A percentile compares a stretch with the other conserved stretches of the same genome.
Evolutionary conservation across 1,140 invertebrate genomes (phyloP).

Genomic region (Bombus impatiens): DNA sequence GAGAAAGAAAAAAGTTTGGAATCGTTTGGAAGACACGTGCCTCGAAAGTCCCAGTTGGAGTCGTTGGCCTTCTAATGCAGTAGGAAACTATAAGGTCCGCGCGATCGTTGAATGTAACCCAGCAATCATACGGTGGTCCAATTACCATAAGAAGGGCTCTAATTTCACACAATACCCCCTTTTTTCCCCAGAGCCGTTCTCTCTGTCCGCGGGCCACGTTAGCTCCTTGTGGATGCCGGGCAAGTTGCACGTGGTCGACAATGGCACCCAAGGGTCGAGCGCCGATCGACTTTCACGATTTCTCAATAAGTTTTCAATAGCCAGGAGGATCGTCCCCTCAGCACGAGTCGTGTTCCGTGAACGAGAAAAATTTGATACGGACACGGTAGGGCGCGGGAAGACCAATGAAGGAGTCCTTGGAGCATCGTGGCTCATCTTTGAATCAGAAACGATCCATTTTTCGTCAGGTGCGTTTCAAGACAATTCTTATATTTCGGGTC

Average conservation of each 20-base stretch:
- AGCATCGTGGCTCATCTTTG: slow-evolving; percentile 1
- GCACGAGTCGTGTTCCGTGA: slow-evolving; percentile 15
- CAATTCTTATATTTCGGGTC: neutral
- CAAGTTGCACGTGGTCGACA: slow-evolving; percentile 66
- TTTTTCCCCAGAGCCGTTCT: slow-evolving; percentile 43
- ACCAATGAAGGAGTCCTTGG: slow-evolving; percentile 24
- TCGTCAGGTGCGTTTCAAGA: slow-evolving; percentile 44
- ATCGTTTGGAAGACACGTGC: slow-evolving; percentile 55
- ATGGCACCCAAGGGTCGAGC: slow-evolving; percentile 51
- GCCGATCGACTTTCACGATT: slow-evolving; percentile 74
- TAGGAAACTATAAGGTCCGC: slow-evolving; percentile 65
- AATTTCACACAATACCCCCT: slow-evolving; percentile 77
- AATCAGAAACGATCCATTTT: slow-evolving; percentile 34
- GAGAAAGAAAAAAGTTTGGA: neutral
- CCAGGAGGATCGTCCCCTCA: slow-evolving; percentile 33
- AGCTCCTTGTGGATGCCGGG: slow-evolving; percentile 36
- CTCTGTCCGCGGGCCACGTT: slow-evolving; percentile 38
- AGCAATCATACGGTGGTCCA: slow-evolving; percentile 78
- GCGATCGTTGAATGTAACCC: slow-evolving; percentile 66
- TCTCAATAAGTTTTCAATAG: slow-evolving; percentile 74
- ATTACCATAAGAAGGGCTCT: slow-evolving; percentile 81
- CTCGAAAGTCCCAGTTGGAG: slow-evolving; percentile 43
- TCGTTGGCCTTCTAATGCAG: slow-evolving; percentile 68
- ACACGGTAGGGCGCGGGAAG: neutral
- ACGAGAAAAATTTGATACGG: slow-evolving; percentile 64